These are phyloP conservation scores for Siniperca undulata DNA, from an alignment of 2,797 vertebrate species.

Conservation along the genomic window DNA sequence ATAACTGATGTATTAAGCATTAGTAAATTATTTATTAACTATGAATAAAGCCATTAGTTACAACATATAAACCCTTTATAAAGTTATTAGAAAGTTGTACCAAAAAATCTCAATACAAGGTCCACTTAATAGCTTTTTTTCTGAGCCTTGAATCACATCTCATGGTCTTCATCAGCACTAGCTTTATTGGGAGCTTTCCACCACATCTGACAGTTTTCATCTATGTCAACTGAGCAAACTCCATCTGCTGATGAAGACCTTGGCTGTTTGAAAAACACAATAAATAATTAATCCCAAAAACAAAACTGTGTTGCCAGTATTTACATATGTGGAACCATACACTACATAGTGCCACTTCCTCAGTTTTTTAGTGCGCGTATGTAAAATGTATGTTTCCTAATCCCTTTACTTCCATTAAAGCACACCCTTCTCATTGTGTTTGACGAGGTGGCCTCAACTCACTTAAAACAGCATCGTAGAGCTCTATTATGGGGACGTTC, in stretches of 20 bases:
- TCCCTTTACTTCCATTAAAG: neutral
- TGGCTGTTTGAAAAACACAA: neutral
- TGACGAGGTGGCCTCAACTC: neutral
- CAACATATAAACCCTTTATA: neutral
- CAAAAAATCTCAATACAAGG: no score
- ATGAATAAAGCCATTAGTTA: neutral
- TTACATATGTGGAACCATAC: neutral
- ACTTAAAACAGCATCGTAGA: conserved; percentile 11
- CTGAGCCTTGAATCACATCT: neutral
- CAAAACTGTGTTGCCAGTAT: neutral
- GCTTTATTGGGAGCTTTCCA: neutral
- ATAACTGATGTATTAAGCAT: neutral
- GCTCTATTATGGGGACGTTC: conserved; percentile 32
- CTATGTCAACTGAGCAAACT: neutral
- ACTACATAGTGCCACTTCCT: neutral
- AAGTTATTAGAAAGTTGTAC: neutral
- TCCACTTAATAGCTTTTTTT: neutral
- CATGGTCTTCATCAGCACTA: neutral
- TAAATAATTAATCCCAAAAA: neutral
- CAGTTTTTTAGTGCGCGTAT: neutral
- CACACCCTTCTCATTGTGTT: conserved; percentile 39
- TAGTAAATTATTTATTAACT: neutral
- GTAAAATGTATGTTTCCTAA: conserved; percentile 14
- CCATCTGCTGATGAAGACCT: neutral
- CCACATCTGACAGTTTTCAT: neutral